Evolutionary conservation across 2,888 invertebrate genomes (phyloP), one percentile per base, ranked within the genome.

Genomic region (Hylaea fasciaria): DNA sequence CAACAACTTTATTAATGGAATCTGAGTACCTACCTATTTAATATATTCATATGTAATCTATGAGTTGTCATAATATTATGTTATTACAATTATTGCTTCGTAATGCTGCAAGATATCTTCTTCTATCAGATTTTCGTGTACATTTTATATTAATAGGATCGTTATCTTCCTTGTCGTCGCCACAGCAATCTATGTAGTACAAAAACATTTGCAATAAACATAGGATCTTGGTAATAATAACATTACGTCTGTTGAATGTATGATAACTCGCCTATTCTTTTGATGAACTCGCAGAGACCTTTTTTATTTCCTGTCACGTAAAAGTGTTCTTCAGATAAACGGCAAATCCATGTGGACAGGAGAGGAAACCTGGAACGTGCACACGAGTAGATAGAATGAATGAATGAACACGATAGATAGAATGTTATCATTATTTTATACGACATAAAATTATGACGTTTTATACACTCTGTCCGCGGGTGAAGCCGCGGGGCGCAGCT

Each of bases 251-350:
- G 66, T 71, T 81, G 70, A 69, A 77, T 64, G 67, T 71, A 70
- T 70, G 73, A 69, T 54, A 83, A 85, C 87, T 86, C 79, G 83
- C 87, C 85, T 83, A 89, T 82, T 81, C 83, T 82, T 81, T 73
- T 83, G 7, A 83, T 66, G 62, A 88, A 89, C 56, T 88, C 87
- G 50, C 66, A 55, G 5, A 88, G 80, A 32, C 88, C 89, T 66
- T 84, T 87, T 63, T 78, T 78, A 70, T 87, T 86, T 8, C 78
- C 87, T 1, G 87, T 88, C 37, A 77, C 63, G 66, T 76, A 87
- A 70, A 78, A 87, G 16, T 70, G 53, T 71, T 86, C 78, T 63
- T 83, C 80, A 1, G 85, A 84, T 65, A 87, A 74, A 37, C 80
- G 78, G 49, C 71, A 74, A 0, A 86, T 66, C 87, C 88, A 88